Evolutionary conservation across 2,113 vertebrate genomes (phyloP), one percentile per base, ranked within the genome.

Genomic region (Furnarius figulus): DNA sequence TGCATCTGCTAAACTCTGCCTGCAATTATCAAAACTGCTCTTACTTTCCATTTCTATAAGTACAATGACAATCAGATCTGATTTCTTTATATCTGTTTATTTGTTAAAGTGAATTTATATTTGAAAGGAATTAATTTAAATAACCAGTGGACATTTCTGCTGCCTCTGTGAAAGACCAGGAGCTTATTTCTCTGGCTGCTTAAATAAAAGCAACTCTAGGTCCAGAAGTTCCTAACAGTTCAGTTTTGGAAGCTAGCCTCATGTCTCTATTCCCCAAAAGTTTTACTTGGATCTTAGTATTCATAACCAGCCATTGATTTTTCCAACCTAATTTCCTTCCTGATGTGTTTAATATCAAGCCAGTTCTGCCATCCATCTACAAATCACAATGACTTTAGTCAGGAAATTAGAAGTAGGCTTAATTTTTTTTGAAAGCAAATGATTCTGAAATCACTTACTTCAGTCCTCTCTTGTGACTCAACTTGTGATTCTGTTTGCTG

Each of bases 231-330:
- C 72, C 78, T 85, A 85, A 74, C 15, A 55, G 72, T 47, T 73
- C 17, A 39, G 20, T 46, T 85, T 83, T 93, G 91, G 89, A 92
- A 90, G 31, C 10, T 82, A 95, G 95, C 65, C 58, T 86, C 22
- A 15, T 55, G 35, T 67, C 28, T 94, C 37, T 58, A 17, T 87
- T 89, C 33, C 50, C 47, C 47, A 61, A 91, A 96, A 97, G 67
- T 86, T 88, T 52, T 90, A 55, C 94, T 97, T 94, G 94, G 15
- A 84, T 93, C 94, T 96, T 90, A 78, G 82, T 91, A 75, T 85
- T 85, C 78, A 85, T 94, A 96, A 96, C 78, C 73, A 93, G 62
- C 55, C 73, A 96, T 96, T 97, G 95, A 94, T 97, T 96, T 95
- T 95, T 89, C 81, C 87, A 96, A 95, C 72, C 33, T 97, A 87